Evolutionary conservation across 2,113 vertebrate genomes (phyloP).

Genomic region (Tragelaphus strepsiceros): DNA sequence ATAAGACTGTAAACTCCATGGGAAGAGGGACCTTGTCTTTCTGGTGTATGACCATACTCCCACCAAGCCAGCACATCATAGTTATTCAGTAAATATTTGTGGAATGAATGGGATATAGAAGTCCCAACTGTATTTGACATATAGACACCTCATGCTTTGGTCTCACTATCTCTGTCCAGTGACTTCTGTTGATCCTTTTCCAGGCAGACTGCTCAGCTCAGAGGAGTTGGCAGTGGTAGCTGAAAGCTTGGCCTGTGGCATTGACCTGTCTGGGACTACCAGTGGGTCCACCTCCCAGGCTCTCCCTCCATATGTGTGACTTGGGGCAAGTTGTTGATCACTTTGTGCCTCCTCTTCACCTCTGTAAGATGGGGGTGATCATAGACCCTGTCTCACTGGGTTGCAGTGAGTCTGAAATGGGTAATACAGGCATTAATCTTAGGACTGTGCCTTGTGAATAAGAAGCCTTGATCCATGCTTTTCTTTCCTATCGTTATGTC

Average conservation of each 20-base stretch:
- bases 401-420: neutral
- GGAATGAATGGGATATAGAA: neutral
- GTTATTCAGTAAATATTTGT: neutral
- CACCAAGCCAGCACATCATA: neutral
- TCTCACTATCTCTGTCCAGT: neutral
- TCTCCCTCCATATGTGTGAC: neutral
- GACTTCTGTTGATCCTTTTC: too few species aligned
- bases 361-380: neutral
- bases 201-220: neutral
- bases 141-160: neutral
- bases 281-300: neutral
- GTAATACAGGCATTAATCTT: neutral
- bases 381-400: neutral
- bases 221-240: neutral
- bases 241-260: neutral
- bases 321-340: neutral
- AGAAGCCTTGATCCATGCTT: neutral
- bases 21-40: neutral
- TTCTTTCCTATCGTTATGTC: neutral
- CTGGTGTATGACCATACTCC: neutral
- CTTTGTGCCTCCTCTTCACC: neutral
- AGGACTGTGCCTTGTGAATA: neutral
- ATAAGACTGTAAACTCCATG: neutral
- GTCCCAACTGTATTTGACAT: neutral
- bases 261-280: neutral